A percentile compares a stretch with the other conserved stretches of the same genome.
These are phyloP conservation scores for Malthinus seriepunctatus DNA, from an alignment of 2,888 invertebrate species.

Conservation along the genomic window DNA sequence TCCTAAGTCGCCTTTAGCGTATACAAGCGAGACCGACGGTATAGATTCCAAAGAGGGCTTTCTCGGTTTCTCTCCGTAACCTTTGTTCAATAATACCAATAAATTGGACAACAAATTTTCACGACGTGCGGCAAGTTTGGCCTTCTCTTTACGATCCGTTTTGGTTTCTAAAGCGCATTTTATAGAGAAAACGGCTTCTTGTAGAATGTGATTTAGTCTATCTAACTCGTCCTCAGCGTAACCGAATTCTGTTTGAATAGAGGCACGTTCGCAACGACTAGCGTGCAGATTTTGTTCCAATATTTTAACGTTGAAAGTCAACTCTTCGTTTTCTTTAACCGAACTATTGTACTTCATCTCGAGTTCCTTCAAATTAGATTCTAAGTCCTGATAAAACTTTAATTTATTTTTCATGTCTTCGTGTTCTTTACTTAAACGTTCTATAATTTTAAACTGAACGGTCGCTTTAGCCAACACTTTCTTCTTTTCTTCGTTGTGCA, in stretches of 20 bases:
- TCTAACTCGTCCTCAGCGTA: conserved; percentile 57
- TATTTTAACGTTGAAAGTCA: conserved; percentile 41
- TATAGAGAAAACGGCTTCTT: conserved; percentile 64
- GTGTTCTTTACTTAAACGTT: conserved; percentile 63
- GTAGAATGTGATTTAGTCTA: conserved; percentile 62
- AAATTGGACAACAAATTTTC: conserved; percentile 58
- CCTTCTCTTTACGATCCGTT: conserved; percentile 52
- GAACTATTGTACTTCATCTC: fast-evolving
- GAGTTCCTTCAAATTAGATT: neutral
- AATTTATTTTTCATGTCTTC: conserved; percentile 42
- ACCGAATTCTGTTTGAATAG: conserved; percentile 55
- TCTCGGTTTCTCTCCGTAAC: conserved; percentile 47
- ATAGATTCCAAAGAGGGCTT: conserved; percentile 56
- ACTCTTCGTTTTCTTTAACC: conserved; percentile 26
- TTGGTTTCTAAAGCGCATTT: conserved; percentile 61
- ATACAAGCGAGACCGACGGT: conserved; percentile 53
- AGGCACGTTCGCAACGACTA: conserved; percentile 56
- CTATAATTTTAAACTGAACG: conserved; percentile 68
- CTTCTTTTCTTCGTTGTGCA: conserved; percentile 67
- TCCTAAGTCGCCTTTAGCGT: conserved; percentile 68
- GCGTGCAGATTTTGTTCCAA: conserved; percentile 63
- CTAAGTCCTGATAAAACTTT: too few species aligned
- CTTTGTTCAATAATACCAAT: conserved; percentile 45
- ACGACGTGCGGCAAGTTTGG: conserved; percentile 58
- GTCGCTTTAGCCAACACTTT: conserved; percentile 63